A percentile compares a stretch with the other conserved stretches of the same genome.
Conservation (phyloP, 2,113 vertebrate species). For the Myotis lucifugus region DNA sequence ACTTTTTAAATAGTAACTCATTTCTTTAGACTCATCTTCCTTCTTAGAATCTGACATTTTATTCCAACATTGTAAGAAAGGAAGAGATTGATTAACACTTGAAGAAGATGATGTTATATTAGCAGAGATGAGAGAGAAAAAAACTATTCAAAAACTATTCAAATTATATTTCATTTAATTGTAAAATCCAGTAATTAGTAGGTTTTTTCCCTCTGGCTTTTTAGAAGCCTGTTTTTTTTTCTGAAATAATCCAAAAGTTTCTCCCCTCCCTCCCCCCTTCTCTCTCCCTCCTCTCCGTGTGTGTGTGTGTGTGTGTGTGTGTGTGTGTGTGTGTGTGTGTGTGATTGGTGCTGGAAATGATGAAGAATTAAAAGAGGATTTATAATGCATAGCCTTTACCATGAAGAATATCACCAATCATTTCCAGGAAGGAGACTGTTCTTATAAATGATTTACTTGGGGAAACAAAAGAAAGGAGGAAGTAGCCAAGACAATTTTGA, state of each 20-base stretch:
- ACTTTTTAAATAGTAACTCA: background rate
- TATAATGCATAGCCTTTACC: background rate
- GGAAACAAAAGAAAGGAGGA: background rate
- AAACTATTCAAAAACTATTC: background rate
- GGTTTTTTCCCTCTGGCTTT: background rate
- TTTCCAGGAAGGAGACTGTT: background rate
- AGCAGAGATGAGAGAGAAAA: background rate
- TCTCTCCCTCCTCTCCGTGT: too few species aligned
- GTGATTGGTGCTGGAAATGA: background rate
- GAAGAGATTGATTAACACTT: background rate
- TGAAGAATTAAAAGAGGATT: background rate
- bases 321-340: background rate
- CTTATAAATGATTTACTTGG: background rate
- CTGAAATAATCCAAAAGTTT: too few species aligned
- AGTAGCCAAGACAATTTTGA: background rate
- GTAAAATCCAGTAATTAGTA: background rate
- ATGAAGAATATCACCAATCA: background rate
- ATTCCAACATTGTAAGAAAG: background rate
- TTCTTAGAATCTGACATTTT: background rate
- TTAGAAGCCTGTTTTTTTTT: background rate
- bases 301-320: too few species aligned
- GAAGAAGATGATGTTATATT: background rate
- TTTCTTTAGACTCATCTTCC: background rate
- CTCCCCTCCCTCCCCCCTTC: too few species aligned
- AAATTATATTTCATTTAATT: background rate